Conservation (phyloP, 2,888 invertebrate genomes). For the Lamellibrachia satsuma region DNA sequence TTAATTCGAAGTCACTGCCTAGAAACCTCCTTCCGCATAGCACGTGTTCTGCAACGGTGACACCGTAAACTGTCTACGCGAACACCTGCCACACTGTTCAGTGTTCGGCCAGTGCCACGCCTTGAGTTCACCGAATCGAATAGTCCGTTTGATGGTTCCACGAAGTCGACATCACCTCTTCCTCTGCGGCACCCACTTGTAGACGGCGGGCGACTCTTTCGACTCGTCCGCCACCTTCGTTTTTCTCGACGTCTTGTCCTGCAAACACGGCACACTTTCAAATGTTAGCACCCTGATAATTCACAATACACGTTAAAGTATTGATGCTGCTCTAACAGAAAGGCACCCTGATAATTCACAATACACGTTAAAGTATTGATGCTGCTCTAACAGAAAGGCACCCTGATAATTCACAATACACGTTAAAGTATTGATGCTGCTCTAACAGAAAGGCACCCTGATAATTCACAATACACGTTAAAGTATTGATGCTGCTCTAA, state of each 20-base stretch:
- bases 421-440: too few species aligned
- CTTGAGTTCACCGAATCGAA: neutral
- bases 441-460: too few species aligned
- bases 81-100: neutral
- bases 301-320: neutral
- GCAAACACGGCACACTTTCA: slow-evolving; percentile 32
- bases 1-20: neutral
- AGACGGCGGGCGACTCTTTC: slow-evolving; percentile 56
- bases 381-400: too few species aligned
- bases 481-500: too few species aligned
- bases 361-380: too few species aligned
- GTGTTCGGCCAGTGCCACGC: neutral
- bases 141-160: neutral
- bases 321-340: neutral
- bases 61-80: neutral
- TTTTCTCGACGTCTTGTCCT: slow-evolving; percentile 57
- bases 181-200: slow-evolving; percentile 58
- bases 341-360: too few species aligned
- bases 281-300: neutral
- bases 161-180: slow-evolving; percentile 49
- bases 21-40: too few species aligned
- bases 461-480: too few species aligned
- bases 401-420: too few species aligned
- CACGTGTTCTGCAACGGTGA: neutral
- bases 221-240: slow-evolving; percentile 56